Evolutionary conservation across 1,140 invertebrate genomes (phyloP).

Genomic region (Drosophila ficusphila): DNA sequence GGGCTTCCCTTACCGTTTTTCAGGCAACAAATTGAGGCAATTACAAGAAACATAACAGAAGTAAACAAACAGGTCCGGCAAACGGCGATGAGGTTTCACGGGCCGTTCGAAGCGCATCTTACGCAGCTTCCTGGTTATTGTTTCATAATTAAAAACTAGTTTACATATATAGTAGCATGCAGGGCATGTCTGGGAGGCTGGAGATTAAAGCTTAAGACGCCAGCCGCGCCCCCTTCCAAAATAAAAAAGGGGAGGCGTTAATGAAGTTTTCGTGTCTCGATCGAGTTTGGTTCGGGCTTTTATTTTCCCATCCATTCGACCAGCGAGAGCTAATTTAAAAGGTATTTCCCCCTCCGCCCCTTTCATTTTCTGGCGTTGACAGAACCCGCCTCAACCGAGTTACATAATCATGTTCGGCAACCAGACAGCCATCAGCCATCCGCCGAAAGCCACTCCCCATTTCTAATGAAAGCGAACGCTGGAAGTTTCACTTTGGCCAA

Average conservation of each 20-base stretch:
- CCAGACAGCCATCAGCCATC: conserved; percentile 13
- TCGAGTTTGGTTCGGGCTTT: conserved; percentile 2
- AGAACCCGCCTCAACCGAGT: conserved; percentile 59
- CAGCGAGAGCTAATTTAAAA: conserved; percentile 39
- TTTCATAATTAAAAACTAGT: conserved; percentile 76
- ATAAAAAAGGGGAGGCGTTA: conserved; percentile 49
- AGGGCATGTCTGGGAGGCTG: conserved; percentile 39
- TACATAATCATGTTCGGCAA: conserved; percentile 50
- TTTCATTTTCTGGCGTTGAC: conserved; percentile 46
- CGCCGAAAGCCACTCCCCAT: conserved; percentile 28
- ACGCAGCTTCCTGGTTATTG: conserved; percentile 69
- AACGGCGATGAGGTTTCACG: conserved; percentile 22
- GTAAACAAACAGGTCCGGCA: conserved; percentile 30
- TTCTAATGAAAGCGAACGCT: conserved; percentile 78
- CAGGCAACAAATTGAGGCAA: conserved; percentile 29
- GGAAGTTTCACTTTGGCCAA: conserved; percentile 73
- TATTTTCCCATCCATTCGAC: conserved; percentile 8
- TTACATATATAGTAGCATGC: conserved; percentile 37
- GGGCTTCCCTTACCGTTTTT: conserved; percentile 21
- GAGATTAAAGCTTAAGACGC: conserved; percentile 20
- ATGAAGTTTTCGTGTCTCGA: conserved; percentile 69
- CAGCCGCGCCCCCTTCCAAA: conserved; percentile 35
- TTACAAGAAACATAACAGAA: conserved; percentile 24
- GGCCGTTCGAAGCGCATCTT: conserved; percentile 11
- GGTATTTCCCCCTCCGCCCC: conserved; percentile 9